Percentiles rank a stretch among this genome's conserved stretches.
phyloP scores from a whole-genome alignment of 2,113 vertebrate species.

The Sinocyclocheilus anophthalmus region DNA sequence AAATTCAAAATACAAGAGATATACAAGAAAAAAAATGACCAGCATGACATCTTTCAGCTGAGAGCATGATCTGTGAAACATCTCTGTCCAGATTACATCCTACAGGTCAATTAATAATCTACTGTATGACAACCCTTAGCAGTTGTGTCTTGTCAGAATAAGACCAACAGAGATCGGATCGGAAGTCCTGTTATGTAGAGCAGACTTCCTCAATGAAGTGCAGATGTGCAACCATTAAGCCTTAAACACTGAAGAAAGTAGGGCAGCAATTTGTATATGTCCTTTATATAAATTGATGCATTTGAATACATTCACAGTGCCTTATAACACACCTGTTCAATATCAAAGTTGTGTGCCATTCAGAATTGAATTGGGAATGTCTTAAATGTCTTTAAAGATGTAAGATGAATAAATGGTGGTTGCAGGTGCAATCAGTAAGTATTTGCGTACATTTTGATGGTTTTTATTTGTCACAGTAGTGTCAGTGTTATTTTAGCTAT shows the following conservation, averaged over 20 bases:
- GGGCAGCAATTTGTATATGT: background rate
- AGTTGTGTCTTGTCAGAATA: slow-evolving; percentile 6
- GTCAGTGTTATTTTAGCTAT: no score
- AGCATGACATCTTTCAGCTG: background rate
- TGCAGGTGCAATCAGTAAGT: background rate
- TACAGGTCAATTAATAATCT: background rate
- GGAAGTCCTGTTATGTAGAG: background rate
- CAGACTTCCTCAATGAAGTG: background rate
- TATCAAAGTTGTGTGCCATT: background rate
- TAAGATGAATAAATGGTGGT: background rate
- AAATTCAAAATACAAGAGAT: background rate
- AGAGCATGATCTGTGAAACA: background rate
- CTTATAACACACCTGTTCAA: background rate
- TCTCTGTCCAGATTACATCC: background rate
- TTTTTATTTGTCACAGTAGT: no score
- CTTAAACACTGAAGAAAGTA: background rate
- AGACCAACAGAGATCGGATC: background rate
- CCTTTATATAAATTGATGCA: background rate
- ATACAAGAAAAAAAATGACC: background rate
- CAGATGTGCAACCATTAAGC: background rate
- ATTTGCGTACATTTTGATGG: no score
- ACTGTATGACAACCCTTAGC: background rate
- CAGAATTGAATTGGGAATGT: background rate
- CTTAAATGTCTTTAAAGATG: background rate
- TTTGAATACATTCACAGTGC: background rate